These are phyloP conservation scores for Drosophila subobscura DNA, from an alignment of 1,140 invertebrate genomes.

Conservation along the genomic window DNA sequence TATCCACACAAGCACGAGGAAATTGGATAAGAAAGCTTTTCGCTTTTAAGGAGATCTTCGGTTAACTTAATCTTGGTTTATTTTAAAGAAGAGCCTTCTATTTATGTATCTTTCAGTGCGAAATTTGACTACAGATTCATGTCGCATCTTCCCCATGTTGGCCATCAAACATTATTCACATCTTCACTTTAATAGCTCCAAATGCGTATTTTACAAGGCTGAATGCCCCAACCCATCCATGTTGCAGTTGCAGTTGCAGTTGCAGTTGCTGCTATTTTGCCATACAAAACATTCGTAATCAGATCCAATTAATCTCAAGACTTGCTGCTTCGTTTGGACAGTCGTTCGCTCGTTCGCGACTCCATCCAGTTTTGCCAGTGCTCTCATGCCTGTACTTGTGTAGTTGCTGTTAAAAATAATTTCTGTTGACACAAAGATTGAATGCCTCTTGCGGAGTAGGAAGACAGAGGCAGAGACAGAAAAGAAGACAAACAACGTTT, in stretches of 20 bases:
- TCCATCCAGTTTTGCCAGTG: conserved; percentile 13
- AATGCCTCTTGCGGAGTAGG: conserved; percentile 52
- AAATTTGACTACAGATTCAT: conserved; percentile 11
- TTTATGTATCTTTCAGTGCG: conserved; percentile 9
- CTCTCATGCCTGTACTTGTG: conserved; percentile 36
- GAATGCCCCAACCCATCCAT: conserved; percentile 6
- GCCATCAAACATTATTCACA: conserved; percentile 75
- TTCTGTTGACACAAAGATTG: conserved; percentile 82
- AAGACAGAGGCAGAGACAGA: background rate
- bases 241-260: conserved; percentile 26
- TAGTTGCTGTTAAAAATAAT: conserved; percentile 78
- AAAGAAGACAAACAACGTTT: conserved; percentile 37
- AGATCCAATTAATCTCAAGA: conserved; percentile 72
- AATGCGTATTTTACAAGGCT: conserved; percentile 76
- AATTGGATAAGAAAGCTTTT: conserved; percentile 12
- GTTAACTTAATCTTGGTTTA: background rate
- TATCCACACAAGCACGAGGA: conserved; percentile 31
- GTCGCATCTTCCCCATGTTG: conserved; percentile 41
- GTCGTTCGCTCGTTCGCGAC: conserved; percentile 26
- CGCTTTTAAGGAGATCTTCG: background rate
- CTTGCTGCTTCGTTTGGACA: conserved; percentile 24
- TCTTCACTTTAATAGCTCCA: conserved; percentile 72
- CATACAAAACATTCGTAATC: conserved; percentile 78
- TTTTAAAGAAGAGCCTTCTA: background rate
- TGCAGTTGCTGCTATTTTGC: conserved; percentile 56